Conservation (phyloP, 2,797 vertebrate genomes). For the Coccyzus lansbergi region DNA sequence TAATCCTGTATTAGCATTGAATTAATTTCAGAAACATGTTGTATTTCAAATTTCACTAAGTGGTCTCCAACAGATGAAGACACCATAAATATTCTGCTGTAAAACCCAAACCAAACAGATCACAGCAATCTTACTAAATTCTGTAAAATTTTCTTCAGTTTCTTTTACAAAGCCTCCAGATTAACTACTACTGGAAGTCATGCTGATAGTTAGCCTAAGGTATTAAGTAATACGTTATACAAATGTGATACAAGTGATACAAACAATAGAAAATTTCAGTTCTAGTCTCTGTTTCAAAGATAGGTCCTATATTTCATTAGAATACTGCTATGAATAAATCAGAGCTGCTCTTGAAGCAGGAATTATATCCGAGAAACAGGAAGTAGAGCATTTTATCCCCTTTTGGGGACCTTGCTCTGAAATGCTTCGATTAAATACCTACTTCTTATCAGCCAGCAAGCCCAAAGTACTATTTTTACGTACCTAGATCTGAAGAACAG, state of each 20-base stretch:
- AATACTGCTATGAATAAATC: not conserved
- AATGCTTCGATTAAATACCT: not conserved
- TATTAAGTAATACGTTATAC: not conserved
- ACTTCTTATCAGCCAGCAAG: not conserved
- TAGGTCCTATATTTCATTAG: not conserved
- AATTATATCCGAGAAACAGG: not conserved
- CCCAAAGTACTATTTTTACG: not conserved
- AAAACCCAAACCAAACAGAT: not conserved
- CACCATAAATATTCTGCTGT: not conserved
- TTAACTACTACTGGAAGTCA: not conserved
- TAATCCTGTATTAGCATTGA: not conserved
- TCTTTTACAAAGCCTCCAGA: not conserved
- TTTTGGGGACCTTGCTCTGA: not conserved
- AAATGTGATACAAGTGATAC: not conserved
- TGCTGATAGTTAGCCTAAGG: not conserved
- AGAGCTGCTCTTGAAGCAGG: not conserved
- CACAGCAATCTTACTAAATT: not conserved
- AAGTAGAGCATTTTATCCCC: not conserved
- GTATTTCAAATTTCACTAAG: not conserved
- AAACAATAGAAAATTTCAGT: not conserved
- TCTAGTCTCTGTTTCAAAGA: not conserved
- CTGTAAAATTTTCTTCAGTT: not conserved
- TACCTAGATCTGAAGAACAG: not conserved
- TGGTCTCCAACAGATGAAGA: not conserved
- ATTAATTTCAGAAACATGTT: not conserved